A percentile compares a stretch with the other conserved stretches of the same genome.
phyloP scores from a whole-genome alignment of 1,140 invertebrate genomes.

The Drosophila varians region DNA sequence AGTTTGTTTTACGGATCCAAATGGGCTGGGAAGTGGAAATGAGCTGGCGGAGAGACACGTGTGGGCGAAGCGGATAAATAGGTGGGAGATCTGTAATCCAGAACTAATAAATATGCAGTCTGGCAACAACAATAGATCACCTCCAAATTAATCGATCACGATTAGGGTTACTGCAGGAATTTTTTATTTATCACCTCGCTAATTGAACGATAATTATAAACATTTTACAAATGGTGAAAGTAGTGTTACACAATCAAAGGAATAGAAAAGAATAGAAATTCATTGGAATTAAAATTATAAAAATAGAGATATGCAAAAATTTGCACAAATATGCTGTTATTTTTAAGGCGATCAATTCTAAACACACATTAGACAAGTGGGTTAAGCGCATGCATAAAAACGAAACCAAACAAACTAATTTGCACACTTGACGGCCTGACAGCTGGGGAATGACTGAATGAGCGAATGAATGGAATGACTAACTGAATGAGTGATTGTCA shows the following conservation, averaged over 20 bases:
- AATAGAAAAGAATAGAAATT: neutral
- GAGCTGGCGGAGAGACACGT: constrained; percentile 3
- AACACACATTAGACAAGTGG: constrained; percentile 52
- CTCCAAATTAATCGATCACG: constrained; percentile 14
- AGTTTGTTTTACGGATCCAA: neutral
- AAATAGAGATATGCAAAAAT: neutral
- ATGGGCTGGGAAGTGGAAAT: constrained; percentile 29
- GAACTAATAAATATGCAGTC: constrained; percentile 15
- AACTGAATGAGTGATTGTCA: constrained; percentile 39
- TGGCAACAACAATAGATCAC: constrained; percentile 13
- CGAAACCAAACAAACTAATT: constrained; percentile 57
- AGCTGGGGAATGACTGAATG: constrained; percentile 42
- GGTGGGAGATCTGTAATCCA: constrained; percentile 31
- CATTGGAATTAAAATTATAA: neutral
- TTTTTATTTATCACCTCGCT: constrained; percentile 8
- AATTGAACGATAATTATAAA: constrained; percentile 1
- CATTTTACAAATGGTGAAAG: neutral
- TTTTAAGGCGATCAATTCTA: constrained; percentile 20
- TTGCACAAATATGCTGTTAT: constrained; percentile 16
- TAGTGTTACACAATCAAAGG: neutral
- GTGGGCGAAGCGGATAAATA: constrained; percentile 12
- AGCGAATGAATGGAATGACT: constrained; percentile 48
- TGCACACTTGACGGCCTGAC: constrained; percentile 67
- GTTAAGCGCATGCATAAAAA: constrained; percentile 65
- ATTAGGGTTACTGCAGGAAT: neutral